Conservation (phyloP, 2,797 vertebrate genomes). For the Leuciscus waleckii region DNA sequence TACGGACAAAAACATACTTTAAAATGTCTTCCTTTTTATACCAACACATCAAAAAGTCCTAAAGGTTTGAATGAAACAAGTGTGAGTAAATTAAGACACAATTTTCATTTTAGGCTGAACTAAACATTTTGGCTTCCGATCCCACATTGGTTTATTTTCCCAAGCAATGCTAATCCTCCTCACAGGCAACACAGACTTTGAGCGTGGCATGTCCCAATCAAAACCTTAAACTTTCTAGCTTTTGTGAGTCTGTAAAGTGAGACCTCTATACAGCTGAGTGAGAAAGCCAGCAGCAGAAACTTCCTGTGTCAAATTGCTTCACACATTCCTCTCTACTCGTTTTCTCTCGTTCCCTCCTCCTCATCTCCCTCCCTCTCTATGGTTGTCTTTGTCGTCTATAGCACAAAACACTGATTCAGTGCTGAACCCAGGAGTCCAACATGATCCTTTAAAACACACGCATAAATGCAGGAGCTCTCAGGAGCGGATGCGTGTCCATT, state of each 20-base stretch:
- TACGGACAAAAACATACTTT: too few relatives aligned
- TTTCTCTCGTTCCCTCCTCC: conserved; percentile 67
- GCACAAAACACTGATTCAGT: conserved; percentile 82
- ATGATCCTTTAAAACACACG: conserved; percentile 69
- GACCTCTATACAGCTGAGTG: conserved; percentile 69
- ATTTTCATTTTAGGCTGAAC: neutral
- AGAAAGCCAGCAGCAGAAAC: conserved; percentile 68
- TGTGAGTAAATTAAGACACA: neutral
- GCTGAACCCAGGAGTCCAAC: conserved; percentile 67
- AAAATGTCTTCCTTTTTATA: neutral
- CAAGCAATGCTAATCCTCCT: conserved; percentile 28
- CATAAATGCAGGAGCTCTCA: conserved; percentile 55
- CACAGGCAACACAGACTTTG: conserved; percentile 7
- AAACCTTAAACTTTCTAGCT: conserved; percentile 7
- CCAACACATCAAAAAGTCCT: neutral
- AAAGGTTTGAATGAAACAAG: neutral
- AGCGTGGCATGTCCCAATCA: conserved; percentile 11
- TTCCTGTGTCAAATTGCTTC: conserved; percentile 81
- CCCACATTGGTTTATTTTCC: conserved; percentile 27
- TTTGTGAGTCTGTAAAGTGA: conserved; percentile 54
- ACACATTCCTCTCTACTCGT: conserved; percentile 76
- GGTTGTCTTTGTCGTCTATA: conserved; percentile 78
- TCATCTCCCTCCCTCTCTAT: conserved; percentile 73
- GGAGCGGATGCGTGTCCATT: conserved; percentile 41
- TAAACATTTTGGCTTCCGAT: neutral